Evolutionary conservation across 2,113 vertebrate genomes (phyloP).

Genomic region (Cebus imitator): DNA sequence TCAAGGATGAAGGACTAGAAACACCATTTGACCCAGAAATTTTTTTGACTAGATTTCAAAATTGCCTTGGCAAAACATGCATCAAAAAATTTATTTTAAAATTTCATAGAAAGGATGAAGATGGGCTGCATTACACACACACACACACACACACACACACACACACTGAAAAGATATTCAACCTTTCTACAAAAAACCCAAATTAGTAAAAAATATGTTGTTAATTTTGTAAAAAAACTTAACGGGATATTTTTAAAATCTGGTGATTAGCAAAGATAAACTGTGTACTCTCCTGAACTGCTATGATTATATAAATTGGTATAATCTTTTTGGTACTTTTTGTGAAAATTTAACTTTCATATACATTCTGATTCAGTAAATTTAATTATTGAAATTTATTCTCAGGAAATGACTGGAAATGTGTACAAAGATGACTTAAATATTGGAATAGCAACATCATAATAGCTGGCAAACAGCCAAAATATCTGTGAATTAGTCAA

Average conservation of each 20-base stretch:
- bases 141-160: no score
- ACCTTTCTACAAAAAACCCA: neutral
- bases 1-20: no score
- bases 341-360: neutral
- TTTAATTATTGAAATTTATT: neutral
- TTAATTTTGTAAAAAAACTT: neutral
- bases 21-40: no score
- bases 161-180: neutral
- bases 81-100: neutral
- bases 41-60: neutral
- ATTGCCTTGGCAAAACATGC: neutral
- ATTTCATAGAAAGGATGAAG: neutral
- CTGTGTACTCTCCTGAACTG: neutral
- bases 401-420: neutral
- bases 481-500: neutral
- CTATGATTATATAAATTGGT: neutral
- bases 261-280: neutral
- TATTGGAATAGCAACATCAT: neutral
- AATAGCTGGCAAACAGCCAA: neutral
- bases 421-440: neutral
- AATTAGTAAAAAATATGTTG: neutral
- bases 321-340: neutral
- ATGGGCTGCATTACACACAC: neutral
- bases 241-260: neutral
- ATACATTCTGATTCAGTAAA: neutral